A percentile compares a stretch with the other conserved stretches of the same genome.
phyloP scores from a whole-genome alignment of 1,140 invertebrate species.

The Euglossa dilemma region DNA sequence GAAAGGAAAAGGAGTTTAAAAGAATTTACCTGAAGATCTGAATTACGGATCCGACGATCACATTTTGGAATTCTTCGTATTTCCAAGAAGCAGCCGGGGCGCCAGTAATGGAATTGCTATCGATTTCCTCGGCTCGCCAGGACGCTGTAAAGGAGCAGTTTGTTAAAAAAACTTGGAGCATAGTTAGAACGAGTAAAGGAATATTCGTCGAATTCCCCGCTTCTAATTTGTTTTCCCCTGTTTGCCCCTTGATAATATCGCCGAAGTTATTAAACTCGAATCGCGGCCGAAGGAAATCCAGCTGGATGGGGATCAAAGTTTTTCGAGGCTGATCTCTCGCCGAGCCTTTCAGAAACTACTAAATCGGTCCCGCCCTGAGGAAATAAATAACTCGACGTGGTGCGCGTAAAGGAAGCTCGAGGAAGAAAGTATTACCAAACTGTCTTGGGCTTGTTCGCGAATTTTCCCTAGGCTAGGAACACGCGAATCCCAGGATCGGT shows the following conservation, averaged over 20 bases:
- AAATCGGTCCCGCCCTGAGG: not conserved
- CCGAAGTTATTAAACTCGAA: constrained; percentile 46
- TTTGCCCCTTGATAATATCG: constrained; percentile 46
- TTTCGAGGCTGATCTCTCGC: not conserved
- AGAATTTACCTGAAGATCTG: too few relatives aligned
- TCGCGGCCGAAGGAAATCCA: constrained; percentile 1
- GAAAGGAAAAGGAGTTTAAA: too few relatives aligned
- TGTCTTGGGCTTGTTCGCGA: too few relatives aligned
- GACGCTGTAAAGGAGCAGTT: not conserved
- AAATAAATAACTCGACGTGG: not conserved
- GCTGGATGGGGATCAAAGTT: constrained; percentile 16
- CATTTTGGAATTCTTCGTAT: too few relatives aligned
- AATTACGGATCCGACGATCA: too few relatives aligned
- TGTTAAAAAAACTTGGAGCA: constrained; percentile 25
- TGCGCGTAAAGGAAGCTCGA: too few relatives aligned
- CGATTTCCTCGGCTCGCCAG: not conserved
- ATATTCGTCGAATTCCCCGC: constrained; percentile 25
- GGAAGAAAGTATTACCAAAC: not conserved
- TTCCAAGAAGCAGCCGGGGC: too few relatives aligned
- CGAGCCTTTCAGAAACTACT: not conserved
- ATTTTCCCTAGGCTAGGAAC: too few relatives aligned
- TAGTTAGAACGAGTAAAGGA: not conserved
- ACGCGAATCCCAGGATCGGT: too few relatives aligned
- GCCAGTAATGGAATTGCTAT: not conserved
- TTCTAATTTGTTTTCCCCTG: constrained; percentile 43